Evolutionary conservation across 2,888 invertebrate species (phyloP).

Genomic region (Cyclophora albipunctata): DNA sequence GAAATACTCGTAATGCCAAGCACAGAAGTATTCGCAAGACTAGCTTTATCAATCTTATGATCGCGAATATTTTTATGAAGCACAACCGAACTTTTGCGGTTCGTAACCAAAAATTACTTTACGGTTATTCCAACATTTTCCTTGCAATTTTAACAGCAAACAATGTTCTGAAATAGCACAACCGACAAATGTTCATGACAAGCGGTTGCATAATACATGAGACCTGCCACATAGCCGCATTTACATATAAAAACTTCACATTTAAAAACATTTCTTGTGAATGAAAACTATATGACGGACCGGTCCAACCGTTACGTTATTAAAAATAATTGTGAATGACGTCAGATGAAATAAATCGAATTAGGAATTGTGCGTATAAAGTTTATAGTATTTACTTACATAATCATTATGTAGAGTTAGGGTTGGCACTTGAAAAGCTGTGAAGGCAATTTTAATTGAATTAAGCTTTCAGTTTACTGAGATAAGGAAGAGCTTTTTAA

Average conservation of each 20-base stretch:
- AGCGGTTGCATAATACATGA: constrained; percentile 68
- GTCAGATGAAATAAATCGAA: constrained; percentile 21
- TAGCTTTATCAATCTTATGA: too few species aligned
- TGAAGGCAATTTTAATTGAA: too few species aligned
- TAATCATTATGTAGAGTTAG: too few species aligned
- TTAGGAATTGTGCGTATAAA: constrained; percentile 8
- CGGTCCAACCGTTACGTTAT: constrained; percentile 28
- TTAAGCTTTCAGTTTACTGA: too few species aligned
- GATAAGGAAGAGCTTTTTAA: too few species aligned
- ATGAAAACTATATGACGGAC: constrained; percentile 7
- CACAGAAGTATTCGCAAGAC: too few species aligned
- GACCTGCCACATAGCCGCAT: constrained; percentile 54
- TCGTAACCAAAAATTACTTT: neutral
- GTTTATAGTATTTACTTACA: too few species aligned
- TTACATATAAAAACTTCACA: constrained; percentile 47
- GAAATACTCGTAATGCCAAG: too few species aligned
- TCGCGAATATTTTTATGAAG: too few species aligned
- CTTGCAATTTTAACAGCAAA: constrained; percentile 5
- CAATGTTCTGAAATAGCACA: constrained; percentile 52
- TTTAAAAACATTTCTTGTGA: constrained; percentile 19
- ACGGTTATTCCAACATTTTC: constrained; percentile 5
- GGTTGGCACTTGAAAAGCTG: too few species aligned
- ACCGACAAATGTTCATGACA: constrained; percentile 72
- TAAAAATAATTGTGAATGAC: constrained; percentile 30
- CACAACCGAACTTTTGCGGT: too few species aligned